Evolutionary conservation across 2,888 invertebrate species (phyloP).

Genomic region (Stegana nigrithorax): DNA sequence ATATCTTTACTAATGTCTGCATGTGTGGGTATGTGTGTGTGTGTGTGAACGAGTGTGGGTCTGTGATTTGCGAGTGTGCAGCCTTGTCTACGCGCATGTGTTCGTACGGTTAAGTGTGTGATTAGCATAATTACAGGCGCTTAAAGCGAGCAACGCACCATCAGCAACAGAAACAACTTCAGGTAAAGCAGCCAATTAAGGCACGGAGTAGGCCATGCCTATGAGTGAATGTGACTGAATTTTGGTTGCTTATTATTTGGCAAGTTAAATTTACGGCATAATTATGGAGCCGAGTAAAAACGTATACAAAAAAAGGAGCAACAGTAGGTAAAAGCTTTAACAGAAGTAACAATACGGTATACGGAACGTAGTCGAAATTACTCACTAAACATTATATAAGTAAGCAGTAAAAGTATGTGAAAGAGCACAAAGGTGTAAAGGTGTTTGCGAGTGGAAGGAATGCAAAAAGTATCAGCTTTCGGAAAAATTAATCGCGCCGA

Average conservation of each 20-base stretch:
- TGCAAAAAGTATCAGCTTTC: too few species aligned
- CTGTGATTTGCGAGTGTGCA: too few species aligned
- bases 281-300: slow-evolving; percentile 27
- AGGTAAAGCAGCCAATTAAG: slow-evolving; percentile 18
- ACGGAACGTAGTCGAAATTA: not conserved
- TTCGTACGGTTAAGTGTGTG: slow-evolving; percentile 41
- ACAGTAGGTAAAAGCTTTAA: not conserved
- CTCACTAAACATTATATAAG: not conserved
- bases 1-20: not conserved
- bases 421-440: too few species aligned
- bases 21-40: not conserved
- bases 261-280: slow-evolving; percentile 11
- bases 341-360: not conserved
- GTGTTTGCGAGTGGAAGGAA: too few species aligned
- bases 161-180: not conserved
- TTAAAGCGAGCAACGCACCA: slow-evolving; percentile 43
- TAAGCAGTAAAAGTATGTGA: too few species aligned
- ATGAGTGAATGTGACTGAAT: not conserved
- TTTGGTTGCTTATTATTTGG: slow-evolving; percentile 3
- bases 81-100: not conserved
- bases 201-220: slow-evolving; percentile 1
- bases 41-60: not conserved
- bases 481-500: too few species aligned
- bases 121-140: slow-evolving; percentile 59
- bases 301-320: too few species aligned